Base-by-base conservation (phyloP, 2,888 invertebrate species). In the Cyrtodaria siliqua region DNA sequence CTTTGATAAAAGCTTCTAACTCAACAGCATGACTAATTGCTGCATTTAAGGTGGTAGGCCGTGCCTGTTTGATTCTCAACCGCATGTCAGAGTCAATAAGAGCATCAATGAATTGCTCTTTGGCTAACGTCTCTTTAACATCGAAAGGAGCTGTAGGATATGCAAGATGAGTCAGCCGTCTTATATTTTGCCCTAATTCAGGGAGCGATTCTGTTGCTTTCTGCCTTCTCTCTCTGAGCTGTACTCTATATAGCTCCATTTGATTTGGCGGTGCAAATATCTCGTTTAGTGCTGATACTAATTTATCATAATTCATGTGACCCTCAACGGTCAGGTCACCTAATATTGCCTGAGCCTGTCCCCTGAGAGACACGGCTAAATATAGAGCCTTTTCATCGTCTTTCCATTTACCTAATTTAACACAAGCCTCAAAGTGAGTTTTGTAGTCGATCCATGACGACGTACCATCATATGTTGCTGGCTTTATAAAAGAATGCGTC, bases 361-460 rank as follows among this genome's bases (percentile, higher is more conserved):
- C 67, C 4, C 76, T 20, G 1, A 71, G 33, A 1, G 55, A 61
- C 1, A 71, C 59, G 0, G 67, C 64, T 24, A 77, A 16, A 44
- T 44, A 44, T n/a, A 71, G 52, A 14, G 56, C 71, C 38, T 76
- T 76, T n/a, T 62, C 52, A 26, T 40, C 33, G n/a, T 61, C 38
- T 2, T 49, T 26, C 66, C 70, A 76, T 9, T 23, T 6, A 27
- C 70, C 70, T 14, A 67, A 26, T 20, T 49, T 29, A 0, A 64
- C 29, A 55, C 75, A 75, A 2, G 61, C 61, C 24, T 70, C 75
- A 56, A 75, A 75, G 18, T 75, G 76, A 14, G 66, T 60, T 23
- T 33, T 61, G 26, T 56, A 76, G 26, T 76, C 70, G 1, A 40
- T 2, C 76, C 70, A 76, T n/a, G 70, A 33, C 12, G 24, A 40